These are phyloP conservation scores for Leptinotarsa defecta DNA, from an alignment of 1,140 invertebrate species.

Conservation along the genomic window DNA sequence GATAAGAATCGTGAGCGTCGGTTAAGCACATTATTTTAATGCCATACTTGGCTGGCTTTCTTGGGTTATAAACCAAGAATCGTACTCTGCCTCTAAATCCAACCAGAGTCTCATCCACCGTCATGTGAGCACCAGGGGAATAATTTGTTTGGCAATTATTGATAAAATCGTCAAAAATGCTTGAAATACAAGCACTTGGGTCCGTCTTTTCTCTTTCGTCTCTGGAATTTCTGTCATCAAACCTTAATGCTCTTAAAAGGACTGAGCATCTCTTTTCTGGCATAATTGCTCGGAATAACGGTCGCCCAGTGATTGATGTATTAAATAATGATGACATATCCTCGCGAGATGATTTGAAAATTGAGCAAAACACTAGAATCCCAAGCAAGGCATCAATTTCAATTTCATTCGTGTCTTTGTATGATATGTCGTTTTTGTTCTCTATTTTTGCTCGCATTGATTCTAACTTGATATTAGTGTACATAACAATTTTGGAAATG, in stretches of 20 bases:
- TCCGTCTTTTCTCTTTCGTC: constrained; percentile 13
- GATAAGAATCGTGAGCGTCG: constrained; percentile 42
- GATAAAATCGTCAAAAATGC: not conserved
- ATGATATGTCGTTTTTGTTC: not conserved
- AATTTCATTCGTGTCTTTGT: not conserved
- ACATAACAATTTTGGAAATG: not conserved
- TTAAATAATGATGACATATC: not conserved
- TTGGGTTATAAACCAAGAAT: constrained; percentile 26
- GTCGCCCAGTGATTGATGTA: constrained; percentile 2
- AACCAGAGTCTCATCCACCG: constrained; percentile 52
- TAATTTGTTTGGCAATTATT: not conserved
- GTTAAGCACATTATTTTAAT: constrained; percentile 24
- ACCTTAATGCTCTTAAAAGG: not conserved
- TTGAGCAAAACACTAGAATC: constrained; percentile 1
- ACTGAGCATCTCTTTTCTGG: not conserved
- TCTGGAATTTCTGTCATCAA: constrained; percentile 9
- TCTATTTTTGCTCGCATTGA: not conserved
- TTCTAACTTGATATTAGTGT: not conserved
- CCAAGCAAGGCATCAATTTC: constrained; percentile 12
- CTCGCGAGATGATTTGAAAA: constrained; percentile 15
- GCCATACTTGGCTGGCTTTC: constrained; percentile 31
- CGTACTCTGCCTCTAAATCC: constrained; percentile 19
- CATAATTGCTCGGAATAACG: constrained; percentile 14
- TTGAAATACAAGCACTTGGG: not conserved
- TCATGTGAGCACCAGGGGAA: not conserved